These are phyloP conservation scores for Sebastes taczanowskii DNA, from an alignment of 2,797 vertebrate genomes.

Conservation along the genomic window DNA sequence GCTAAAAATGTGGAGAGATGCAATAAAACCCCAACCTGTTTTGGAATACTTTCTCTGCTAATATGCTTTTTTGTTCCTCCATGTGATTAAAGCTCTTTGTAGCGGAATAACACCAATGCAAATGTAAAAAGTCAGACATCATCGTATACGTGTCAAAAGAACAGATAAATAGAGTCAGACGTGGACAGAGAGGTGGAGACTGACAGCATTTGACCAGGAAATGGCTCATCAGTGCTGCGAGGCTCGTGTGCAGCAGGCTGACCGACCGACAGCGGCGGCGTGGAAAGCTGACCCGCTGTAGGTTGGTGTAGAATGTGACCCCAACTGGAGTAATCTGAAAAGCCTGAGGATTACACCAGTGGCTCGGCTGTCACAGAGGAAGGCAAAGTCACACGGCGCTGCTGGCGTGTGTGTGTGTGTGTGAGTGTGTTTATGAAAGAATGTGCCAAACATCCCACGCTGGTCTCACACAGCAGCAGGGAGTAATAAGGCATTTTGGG, in stretches of 20 bases:
- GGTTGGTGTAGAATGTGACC: slow-evolving; percentile 81
- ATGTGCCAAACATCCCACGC: slow-evolving; percentile 34
- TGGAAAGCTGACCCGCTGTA: slow-evolving; percentile 74
- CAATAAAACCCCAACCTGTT: neutral
- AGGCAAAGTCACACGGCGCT: slow-evolving; percentile 60
- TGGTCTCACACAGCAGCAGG: neutral
- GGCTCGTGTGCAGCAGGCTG: slow-evolving; percentile 40
- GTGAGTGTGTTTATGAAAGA: slow-evolving; percentile 16
- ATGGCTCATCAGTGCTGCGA: slow-evolving; percentile 38
- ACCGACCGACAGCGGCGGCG: slow-evolving; percentile 41
- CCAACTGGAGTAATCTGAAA: slow-evolving; percentile 84
- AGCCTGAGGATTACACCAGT: slow-evolving; percentile 80
- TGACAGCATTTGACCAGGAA: slow-evolving; percentile 48
- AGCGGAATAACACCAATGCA: neutral
- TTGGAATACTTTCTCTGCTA: neutral
- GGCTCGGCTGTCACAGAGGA: slow-evolving; percentile 75
- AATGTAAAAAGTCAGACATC: neutral
- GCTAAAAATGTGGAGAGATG: neutral
- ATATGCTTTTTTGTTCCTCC: neutral
- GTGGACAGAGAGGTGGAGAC: slow-evolving; percentile 9
- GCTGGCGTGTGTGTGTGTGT: slow-evolving; percentile 29
- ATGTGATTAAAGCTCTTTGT: neutral
- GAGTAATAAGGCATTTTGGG: neutral
- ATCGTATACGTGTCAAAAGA: neutral
- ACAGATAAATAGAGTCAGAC: slow-evolving; percentile 12